Evolutionary conservation across 2,113 vertebrate species (phyloP), one percentile per base, ranked within the genome.

Genomic region (Callipepla squamata): DNA sequence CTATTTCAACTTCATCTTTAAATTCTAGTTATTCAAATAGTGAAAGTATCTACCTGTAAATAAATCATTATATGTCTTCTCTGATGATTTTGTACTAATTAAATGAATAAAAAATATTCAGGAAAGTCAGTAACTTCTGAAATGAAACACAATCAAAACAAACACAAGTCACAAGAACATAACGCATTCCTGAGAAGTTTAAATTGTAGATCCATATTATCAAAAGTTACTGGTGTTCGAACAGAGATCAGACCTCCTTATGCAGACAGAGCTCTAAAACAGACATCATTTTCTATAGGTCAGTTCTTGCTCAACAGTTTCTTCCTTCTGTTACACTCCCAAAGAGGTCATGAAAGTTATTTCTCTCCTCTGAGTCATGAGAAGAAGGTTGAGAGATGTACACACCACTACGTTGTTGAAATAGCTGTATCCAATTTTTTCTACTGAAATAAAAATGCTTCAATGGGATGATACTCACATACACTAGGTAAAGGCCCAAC

Each of bases 31-130:
- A n/a, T 38, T 70, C 10, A 67, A 45, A 93, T 11, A 58, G 26
- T 48, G n/a, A 83, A 74, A 74, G 30, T 1, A 25, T 13, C 8
- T 79, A 68, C 65, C 65, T 11, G 17, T 58, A 88, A 91, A 78
- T 70, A 75, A 85, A 80, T 69, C 18, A 83, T 80, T 34, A 93
- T 66, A 77, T 66, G 13, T 67, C 61, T 94, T 86, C 38, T 88
- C 45, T 90, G 67, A 40, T 80, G 23, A 70, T 90, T 93, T 88
- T 78, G 68, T 70, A 55, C 11, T 66, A 77, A 80, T 5, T 7
- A 83, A 88, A 53, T 50, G 40, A 79, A 22, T 53, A 63, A 11
- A 65, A 89, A 66, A 57, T 73, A 58, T 40, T 6, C 20, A 48
- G 66, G 66, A 20, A 83, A 92, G 5, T 6, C 32, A 69, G 17